Conservation (phyloP, 2,113 vertebrate species). For the Elanus axillaris region DNA sequence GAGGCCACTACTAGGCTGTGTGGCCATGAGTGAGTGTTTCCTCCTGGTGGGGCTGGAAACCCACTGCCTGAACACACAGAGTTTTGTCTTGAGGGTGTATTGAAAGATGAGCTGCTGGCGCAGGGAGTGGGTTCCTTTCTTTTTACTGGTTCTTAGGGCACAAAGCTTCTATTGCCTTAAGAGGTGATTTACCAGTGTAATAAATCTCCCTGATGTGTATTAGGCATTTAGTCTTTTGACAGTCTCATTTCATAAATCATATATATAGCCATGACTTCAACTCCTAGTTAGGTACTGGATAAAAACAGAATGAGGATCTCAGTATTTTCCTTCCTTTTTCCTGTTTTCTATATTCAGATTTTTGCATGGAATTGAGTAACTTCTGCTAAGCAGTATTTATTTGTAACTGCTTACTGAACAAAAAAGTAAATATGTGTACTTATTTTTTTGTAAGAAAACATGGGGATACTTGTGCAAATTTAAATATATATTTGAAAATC, state of each 20-base stretch:
- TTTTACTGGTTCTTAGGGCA: background rate
- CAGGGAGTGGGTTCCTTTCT: background rate
- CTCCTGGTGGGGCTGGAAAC: background rate
- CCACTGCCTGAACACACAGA: background rate
- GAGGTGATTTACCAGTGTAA: background rate
- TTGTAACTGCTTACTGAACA: background rate
- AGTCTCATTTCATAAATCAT: background rate
- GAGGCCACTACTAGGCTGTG: background rate
- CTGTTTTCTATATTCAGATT: background rate
- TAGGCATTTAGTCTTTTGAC: background rate
- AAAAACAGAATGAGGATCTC: background rate
- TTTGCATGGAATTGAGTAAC: background rate
- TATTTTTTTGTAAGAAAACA: background rate
- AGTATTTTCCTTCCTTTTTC: background rate
- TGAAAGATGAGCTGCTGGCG: background rate
- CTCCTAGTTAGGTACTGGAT: background rate
- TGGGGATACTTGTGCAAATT: background rate
- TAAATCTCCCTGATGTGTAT: background rate
- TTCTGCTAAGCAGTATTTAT: background rate
- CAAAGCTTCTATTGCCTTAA: background rate
- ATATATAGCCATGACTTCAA: background rate
- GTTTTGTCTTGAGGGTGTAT: background rate
- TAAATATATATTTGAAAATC: background rate
- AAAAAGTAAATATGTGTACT: background rate
- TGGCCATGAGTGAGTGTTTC: accelerated